A percentile compares a stretch with the other conserved stretches of the same genome.
These are phyloP conservation scores for Uropsilus gracilis DNA, from an alignment of 2,113 vertebrate genomes.

Conservation along the genomic window DNA sequence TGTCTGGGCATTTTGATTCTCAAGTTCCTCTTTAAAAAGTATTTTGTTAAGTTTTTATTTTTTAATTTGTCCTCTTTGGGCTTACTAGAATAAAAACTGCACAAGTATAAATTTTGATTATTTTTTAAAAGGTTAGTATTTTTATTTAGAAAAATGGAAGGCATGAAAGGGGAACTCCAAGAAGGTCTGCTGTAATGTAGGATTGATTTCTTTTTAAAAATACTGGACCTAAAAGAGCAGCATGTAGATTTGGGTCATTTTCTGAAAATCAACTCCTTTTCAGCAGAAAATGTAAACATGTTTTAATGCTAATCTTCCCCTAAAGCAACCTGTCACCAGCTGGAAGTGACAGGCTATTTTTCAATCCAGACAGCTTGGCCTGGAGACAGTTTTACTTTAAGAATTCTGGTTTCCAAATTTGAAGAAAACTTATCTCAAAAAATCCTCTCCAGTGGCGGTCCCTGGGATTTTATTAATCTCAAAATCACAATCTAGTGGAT, in stretches of 20 bases:
- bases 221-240: not conserved
- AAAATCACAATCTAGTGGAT: conserved; percentile 10
- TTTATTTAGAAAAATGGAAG: conserved; percentile 1
- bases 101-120: not conserved
- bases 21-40: not conserved
- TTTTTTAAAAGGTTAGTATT: not conserved
- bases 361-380: not conserved
- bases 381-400: not conserved
- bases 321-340: not conserved
- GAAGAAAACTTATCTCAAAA: not conserved
- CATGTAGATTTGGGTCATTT: not conserved
- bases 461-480: conserved; percentile 16
- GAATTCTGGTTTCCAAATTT: not conserved
- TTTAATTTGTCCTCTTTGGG: not conserved
- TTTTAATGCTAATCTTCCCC: not conserved
- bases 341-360: not conserved
- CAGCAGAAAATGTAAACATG: not conserved
- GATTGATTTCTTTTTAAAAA: not conserved
- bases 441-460: not conserved
- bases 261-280: not conserved
- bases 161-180: not conserved
- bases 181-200: not conserved
- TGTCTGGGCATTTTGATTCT: not conserved
- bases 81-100: not conserved
- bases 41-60: not conserved